phyloP scores from a whole-genome alignment of 2,797 vertebrate genomes.

The Dicrostonyx torquatus region DNA sequence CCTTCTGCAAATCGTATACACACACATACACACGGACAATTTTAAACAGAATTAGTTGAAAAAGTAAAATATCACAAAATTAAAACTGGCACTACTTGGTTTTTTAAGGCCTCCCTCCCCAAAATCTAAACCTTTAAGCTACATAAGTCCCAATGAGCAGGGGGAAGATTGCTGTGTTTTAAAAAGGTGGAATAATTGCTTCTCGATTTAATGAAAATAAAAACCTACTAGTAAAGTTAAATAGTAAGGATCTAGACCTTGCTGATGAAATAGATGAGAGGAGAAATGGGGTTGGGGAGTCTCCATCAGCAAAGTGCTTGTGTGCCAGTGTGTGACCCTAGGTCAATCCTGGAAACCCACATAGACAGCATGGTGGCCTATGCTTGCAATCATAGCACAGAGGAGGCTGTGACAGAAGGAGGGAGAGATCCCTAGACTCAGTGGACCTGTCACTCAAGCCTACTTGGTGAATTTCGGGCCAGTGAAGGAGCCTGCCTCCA shows the following conservation, averaged over 20 bases:
- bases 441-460: not conserved
- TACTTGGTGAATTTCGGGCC: not conserved
- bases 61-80: conserved; percentile 31
- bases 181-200: not conserved
- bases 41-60: not conserved
- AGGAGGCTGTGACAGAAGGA: not conserved
- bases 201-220: conserved; percentile 45
- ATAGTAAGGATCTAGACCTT: not conserved
- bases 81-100: not conserved
- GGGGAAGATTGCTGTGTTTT: not conserved
- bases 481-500: not conserved
- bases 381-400: not conserved
- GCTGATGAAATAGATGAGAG: not conserved
- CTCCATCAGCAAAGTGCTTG: not conserved
- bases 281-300: not conserved
- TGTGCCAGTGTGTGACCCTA: not conserved
- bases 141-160: not conserved
- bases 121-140: conserved; percentile 19
- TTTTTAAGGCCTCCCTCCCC: not conserved
- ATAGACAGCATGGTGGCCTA: not conserved
- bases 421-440: not conserved
- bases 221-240: conserved; percentile 7
- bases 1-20: not conserved
- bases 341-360: not conserved
- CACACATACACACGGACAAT: not conserved